Evolutionary conservation across 64 coral and sea anemone genomes (phyloP).

Genomic region (Astreopora myriophthalma): DNA sequence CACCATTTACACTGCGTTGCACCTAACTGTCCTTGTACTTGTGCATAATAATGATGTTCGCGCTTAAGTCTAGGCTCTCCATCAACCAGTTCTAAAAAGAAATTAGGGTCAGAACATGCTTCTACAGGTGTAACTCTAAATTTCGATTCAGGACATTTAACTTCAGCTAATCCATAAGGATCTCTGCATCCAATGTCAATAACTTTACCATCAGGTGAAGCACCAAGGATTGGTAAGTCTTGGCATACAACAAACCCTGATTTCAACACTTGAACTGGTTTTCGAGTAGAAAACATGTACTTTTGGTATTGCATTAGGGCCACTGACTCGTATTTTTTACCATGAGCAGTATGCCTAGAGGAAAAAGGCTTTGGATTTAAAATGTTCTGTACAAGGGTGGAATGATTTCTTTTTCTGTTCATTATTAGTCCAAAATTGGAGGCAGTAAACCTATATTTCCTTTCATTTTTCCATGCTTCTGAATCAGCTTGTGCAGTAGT

Average conservation of each 20-base stretch:
- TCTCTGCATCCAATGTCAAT: slow-evolving; percentile 14
- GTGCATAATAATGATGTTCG: slow-evolving; percentile 25
- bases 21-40: slow-evolving; percentile 21
- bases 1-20: neutral
- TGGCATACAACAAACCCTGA: slow-evolving; percentile 24
- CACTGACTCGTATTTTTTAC: slow-evolving; percentile 32
- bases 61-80: too few species aligned
- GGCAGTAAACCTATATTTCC: slow-evolving; percentile 67
- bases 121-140: slow-evolving; percentile 41
- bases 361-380: slow-evolving; percentile 45
- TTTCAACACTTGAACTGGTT: neutral
- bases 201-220: slow-evolving; percentile 28
- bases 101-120: slow-evolving; percentile 9
- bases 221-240: slow-evolving; percentile 11
- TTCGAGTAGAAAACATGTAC: slow-evolving; percentile 1
- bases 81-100: neutral
- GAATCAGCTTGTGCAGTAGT: slow-evolving; percentile 48
- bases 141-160: slow-evolving; percentile 28
- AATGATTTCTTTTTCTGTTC: slow-evolving; percentile 60
- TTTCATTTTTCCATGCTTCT: slow-evolving; percentile 49
- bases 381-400: slow-evolving; percentile 13
- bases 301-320: slow-evolving; percentile 39
- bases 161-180: neutral
- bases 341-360: slow-evolving; percentile 51
- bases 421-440: slow-evolving; percentile 57